Conservation (phyloP, 2,888 invertebrate genomes). For the Physocephala rufipes region DNA sequence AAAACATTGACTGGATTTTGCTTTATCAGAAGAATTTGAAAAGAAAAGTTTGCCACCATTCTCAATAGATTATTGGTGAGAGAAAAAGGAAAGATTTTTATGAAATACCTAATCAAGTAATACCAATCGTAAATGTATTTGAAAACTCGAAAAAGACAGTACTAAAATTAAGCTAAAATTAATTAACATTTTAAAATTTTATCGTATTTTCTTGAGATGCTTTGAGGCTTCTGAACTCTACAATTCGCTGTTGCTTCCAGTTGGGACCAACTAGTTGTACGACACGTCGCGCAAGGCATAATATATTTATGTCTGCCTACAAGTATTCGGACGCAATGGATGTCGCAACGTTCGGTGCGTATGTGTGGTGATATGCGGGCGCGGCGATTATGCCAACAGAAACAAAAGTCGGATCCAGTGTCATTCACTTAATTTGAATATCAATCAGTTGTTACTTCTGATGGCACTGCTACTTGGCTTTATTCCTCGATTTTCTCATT, state of each 20-base stretch:
- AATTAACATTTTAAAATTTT: no score
- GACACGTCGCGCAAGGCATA: not conserved
- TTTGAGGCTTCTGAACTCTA: no score
- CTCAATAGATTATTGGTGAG: no score
- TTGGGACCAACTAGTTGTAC: not conserved
- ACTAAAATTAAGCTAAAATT: no score
- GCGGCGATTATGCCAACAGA: slow-evolving; percentile 18
- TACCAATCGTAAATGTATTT: no score
- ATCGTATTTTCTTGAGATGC: no score
- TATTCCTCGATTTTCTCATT: slow-evolving; percentile 16
- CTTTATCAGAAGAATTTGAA: no score
- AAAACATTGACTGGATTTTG: no score
- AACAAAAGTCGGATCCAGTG: slow-evolving; percentile 36
- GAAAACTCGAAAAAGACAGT: no score
- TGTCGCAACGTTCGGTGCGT: slow-evolving; percentile 19
- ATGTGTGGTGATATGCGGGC: slow-evolving; percentile 5
- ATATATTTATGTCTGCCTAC: not conserved
- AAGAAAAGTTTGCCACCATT: no score
- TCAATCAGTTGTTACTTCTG: slow-evolving; percentile 41
- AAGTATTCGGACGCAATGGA: not conserved
- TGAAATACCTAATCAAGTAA: no score
- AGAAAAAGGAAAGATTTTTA: no score
- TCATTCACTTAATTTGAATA: slow-evolving; percentile 48
- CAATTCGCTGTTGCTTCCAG: not conserved
- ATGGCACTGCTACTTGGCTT: not conserved